Percentiles rank a stretch among this genome's conserved stretches.
phyloP scores from a whole-genome alignment of 2,797 vertebrate species.

The Pangasius djambal region DNA sequence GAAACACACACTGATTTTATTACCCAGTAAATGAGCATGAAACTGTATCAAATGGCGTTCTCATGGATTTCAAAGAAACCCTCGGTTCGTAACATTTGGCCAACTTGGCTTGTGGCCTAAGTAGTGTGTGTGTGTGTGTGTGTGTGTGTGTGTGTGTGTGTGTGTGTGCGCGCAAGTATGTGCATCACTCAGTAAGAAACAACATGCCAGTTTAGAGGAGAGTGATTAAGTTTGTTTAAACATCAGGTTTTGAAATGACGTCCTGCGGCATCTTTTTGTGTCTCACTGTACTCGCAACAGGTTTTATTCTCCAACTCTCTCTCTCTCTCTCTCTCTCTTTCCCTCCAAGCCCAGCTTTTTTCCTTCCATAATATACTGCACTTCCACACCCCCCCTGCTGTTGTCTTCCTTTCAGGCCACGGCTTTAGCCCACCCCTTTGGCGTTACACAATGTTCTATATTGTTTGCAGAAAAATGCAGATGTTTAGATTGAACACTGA shows the following conservation, averaged over 20 bases:
- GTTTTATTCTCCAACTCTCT: background rate
- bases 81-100: background rate
- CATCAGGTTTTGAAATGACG: conserved; percentile 32
- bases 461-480: conserved; percentile 65
- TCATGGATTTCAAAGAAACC: background rate
- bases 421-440: background rate
- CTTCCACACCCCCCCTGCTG: background rate
- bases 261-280: background rate
- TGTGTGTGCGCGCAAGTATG: background rate
- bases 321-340: background rate
- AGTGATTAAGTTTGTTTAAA: conserved; percentile 27
- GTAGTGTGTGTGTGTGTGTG: background rate
- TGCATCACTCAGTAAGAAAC: background rate
- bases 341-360: background rate
- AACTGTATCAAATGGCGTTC: background rate
- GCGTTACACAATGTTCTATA: conserved; percentile 57
- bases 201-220: conserved; percentile 17
- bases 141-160: conserved; percentile 8
- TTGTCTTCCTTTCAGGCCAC: background rate
- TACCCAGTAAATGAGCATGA: background rate
- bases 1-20: background rate
- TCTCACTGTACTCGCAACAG: background rate
- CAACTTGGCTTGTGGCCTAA: background rate
- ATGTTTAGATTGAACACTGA: conserved; percentile 50
- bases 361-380: conserved; percentile 25